A percentile compares a stretch with the other conserved stretches of the same genome.
phyloP scores from a whole-genome alignment of 2,888 invertebrate genomes.

The Liodrosophila aerea region DNA sequence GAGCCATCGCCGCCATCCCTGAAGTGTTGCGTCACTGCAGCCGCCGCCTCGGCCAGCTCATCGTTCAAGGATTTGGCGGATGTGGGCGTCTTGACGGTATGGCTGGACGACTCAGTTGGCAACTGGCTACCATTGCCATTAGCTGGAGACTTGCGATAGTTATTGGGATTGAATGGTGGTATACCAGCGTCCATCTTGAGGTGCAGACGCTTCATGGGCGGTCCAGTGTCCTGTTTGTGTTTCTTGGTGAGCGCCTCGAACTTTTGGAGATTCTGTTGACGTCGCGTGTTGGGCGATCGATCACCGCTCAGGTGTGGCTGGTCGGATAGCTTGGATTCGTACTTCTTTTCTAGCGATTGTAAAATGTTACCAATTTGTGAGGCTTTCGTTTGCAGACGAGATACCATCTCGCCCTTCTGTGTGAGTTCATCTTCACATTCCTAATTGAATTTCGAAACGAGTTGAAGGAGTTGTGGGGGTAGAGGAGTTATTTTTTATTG shows the following conservation, averaged over 20 bases:
- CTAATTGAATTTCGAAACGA: constrained; percentile 83
- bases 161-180: constrained; percentile 83
- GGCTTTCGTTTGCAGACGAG: constrained; percentile 96
- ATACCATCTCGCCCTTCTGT: constrained; percentile 97
- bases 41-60: constrained; percentile 67
- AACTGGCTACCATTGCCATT: constrained; percentile 72
- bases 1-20: constrained; percentile 61
- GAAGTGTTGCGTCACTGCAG: constrained; percentile 57
- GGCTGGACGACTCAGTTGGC: constrained; percentile 21
- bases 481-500: constrained; percentile 50
- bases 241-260: constrained; percentile 81
- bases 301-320: constrained; percentile 85
- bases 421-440: constrained; percentile 97
- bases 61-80: constrained; percentile 76
- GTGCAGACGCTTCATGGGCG: constrained; percentile 81
- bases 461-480: constrained; percentile 12
- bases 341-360: constrained; percentile 91
- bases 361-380: constrained; percentile 97
- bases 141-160: constrained; percentile 84
- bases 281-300: constrained; percentile 79
- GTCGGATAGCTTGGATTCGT: constrained; percentile 83
- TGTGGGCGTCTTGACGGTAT: constrained; percentile 82
- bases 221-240: constrained; percentile 80
- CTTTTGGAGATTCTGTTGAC: constrained; percentile 81
- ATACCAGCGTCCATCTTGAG: constrained; percentile 82